A percentile compares a stretch with the other conserved stretches of the same genome.
Conservation (phyloP, 2,113 vertebrate species). For the Cettia cetti region DNA sequence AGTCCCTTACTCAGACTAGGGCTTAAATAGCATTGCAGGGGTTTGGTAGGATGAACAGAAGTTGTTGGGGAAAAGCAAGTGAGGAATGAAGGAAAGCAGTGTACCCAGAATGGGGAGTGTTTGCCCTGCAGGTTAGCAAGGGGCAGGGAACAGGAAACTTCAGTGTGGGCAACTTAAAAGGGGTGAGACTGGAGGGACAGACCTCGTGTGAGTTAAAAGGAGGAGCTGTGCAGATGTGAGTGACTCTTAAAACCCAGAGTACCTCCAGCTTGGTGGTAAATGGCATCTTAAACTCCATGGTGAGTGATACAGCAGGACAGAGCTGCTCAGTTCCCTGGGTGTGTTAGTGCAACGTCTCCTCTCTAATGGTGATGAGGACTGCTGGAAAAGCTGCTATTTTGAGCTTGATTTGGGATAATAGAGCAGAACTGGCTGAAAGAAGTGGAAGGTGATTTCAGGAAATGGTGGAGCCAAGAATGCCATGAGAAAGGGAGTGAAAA, state of each 20-base stretch:
- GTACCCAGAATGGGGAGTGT: rapidly evolving
- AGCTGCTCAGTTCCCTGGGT: neutral
- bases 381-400: neutral
- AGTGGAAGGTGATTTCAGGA: neutral
- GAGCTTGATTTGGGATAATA: neutral
- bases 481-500: neutral
- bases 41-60: neutral
- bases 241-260: neutral
- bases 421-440: neutral
- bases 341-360: neutral
- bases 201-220: neutral
- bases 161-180: neutral
- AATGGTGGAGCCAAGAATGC: neutral
- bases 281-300: rapidly evolving
- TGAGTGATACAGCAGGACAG: neutral
- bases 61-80: neutral
- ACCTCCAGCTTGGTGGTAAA: neutral
- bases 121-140: neutral
- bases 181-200: neutral
- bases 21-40: neutral
- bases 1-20: neutral
- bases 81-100: neutral
- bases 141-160: neutral
- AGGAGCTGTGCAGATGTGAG: neutral
- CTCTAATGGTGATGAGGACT: rapidly evolving